Conservation (phyloP, 2,888 invertebrate species). For the Drosophila gaucha region DNA sequence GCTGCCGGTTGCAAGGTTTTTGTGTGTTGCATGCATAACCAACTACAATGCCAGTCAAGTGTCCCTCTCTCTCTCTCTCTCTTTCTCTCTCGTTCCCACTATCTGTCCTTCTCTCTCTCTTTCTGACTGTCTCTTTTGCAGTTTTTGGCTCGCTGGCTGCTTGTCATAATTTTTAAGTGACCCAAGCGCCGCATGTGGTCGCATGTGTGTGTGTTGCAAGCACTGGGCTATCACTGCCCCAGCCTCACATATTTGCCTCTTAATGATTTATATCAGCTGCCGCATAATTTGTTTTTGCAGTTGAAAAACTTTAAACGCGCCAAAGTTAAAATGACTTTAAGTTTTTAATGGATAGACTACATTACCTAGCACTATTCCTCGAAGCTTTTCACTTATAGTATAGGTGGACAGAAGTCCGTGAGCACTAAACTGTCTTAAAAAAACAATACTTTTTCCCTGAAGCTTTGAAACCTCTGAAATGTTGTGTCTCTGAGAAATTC, state of each 20-base stretch:
- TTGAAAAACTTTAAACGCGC: conserved; percentile 7
- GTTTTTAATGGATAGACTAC: neutral
- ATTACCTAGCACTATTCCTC: neutral
- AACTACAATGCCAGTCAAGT: conserved; percentile 36
- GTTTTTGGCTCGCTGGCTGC: conserved; percentile 59
- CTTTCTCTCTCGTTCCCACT: neutral
- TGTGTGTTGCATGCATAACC: conserved; percentile 42
- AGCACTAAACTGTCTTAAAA: too few relatives aligned
- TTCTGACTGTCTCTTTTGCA: conserved; percentile 4
- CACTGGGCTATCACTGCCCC: conserved; percentile 14
- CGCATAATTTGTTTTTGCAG: conserved; percentile 56
- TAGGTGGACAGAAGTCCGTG: too few relatives aligned
- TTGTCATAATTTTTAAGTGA: conserved; percentile 77
- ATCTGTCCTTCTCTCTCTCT: neutral
- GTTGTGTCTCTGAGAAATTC: too few relatives aligned
- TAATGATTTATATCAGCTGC: conserved; percentile 70
- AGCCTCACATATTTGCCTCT: conserved; percentile 12
- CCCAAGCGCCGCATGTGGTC: conserved; percentile 55
- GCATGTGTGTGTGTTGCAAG: conserved; percentile 26
- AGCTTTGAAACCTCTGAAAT: too few relatives aligned
- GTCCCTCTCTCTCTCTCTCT: neutral
- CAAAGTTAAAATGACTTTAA: conserved; percentile 2
- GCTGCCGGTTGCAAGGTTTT: conserved; percentile 48
- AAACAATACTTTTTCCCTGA: too few relatives aligned
- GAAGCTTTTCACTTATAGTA: neutral